Base-by-base conservation (phyloP, 2,113 vertebrate species). In the Notarius quadriscutis region DNA sequence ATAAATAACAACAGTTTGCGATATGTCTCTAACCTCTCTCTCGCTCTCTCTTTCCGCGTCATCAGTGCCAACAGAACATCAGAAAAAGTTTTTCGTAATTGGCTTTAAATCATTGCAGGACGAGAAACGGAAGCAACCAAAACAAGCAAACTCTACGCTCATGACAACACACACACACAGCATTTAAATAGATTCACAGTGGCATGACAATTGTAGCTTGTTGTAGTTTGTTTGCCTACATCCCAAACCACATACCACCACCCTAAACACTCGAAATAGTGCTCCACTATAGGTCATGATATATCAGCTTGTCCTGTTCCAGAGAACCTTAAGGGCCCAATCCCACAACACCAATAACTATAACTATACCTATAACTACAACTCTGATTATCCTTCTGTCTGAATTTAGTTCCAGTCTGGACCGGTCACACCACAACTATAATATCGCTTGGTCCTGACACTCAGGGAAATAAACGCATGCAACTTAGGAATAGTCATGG, bases 1-100 rank as follows among this genome's bases (percentile, higher is more conserved):
- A 89, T 87, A 91, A 89, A 91, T 91, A 91, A 91, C 75, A 89
- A 88, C 88, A 77, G 83, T 81, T 75, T 10, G 17, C 12, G 17
- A 41, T 81, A 15, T 22, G 27, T 81, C 72, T 7, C 82, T 57
- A 72, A 86, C 71, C 78, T 53, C 87, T 88, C 82, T 67, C 83
- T 87, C 87, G 69, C 48, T 53, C 22, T 77, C 22, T 15, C 11
- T 55, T 25, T 6, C 4, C 7, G 7, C 25, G 14, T 58, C 53
- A 58, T 58, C 78, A 80, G 27, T 15, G 22, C 27, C 27, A 34
- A 55, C 51, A 27, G n/a, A 57, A n/a, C n/a, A 51, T 30, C 77
- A 17, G 55, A 80, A 57, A 58, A 80, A 20, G n/a, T 51, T 80
- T 80, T 30, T 17, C 20, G 15, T 58, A 34, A 58, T 41, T 41